Conservation (phyloP, 2,888 invertebrate species). For the Synergus japonicus region DNA sequence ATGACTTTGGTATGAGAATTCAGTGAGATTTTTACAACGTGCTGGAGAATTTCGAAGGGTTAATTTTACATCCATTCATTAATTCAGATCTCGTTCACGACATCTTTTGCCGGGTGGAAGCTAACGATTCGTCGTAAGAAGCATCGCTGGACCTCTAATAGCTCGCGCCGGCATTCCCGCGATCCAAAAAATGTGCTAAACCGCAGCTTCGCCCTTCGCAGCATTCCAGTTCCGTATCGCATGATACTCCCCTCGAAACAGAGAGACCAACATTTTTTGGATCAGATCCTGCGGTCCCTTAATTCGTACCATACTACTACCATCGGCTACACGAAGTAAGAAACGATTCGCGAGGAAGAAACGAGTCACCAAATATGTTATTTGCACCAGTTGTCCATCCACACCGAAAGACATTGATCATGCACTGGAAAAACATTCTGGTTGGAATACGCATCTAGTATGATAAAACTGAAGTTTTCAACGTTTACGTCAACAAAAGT, state of each 20-base stretch:
- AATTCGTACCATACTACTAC: conserved; percentile 14
- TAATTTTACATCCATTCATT: conserved; percentile 48
- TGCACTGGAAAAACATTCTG: too few relatives aligned
- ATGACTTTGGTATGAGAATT: background rate
- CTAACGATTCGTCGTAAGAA: conserved; percentile 53
- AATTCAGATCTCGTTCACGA: conserved; percentile 54
- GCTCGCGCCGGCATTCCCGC: conserved; percentile 63
- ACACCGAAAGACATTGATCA: background rate
- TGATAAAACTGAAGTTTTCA: too few relatives aligned
- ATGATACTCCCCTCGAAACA: conserved; percentile 13
- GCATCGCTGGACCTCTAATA: conserved; percentile 60
- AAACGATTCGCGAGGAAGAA: conserved; percentile 11
- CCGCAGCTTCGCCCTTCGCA: conserved; percentile 31
- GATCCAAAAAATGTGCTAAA: conserved; percentile 56
- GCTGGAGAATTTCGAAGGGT: background rate
- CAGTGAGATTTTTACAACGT: conserved; percentile 7
- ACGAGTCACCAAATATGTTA: conserved; percentile 26
- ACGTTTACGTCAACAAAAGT: too few relatives aligned
- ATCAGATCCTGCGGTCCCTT: conserved; percentile 12
- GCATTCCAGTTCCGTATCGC: conserved; percentile 40
- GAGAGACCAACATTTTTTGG: conserved; percentile 30
- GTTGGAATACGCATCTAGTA: too few relatives aligned
- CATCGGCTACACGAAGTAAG: conserved; percentile 43
- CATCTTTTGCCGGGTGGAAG: conserved; percentile 18
- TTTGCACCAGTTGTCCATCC: conserved; percentile 22